Conservation (phyloP, 2,888 invertebrate genomes). For the Folsomia candida region DNA sequence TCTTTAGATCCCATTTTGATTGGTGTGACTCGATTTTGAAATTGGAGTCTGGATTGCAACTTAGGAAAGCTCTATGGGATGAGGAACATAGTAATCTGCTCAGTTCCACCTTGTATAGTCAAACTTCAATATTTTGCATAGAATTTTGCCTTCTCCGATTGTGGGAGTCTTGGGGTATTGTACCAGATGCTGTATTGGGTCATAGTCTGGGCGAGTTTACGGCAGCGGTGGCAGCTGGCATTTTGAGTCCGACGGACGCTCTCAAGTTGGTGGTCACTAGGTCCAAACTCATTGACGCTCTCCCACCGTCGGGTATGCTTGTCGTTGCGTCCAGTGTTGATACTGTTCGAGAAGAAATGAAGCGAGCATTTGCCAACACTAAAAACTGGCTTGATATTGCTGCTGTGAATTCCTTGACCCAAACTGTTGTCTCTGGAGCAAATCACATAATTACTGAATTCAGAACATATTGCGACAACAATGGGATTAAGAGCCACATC, state of each 20-base stretch:
- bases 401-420: conserved; percentile 16
- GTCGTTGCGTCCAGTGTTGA: conserved; percentile 12
- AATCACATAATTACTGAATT: background rate
- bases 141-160: conserved; percentile 22
- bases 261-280: conserved; percentile 26
- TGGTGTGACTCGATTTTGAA: background rate
- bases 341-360: background rate
- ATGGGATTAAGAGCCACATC: background rate
- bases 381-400: conserved; percentile 20
- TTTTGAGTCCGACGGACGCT: conserved; percentile 26
- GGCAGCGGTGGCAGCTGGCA: conserved; percentile 33
- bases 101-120: conserved; percentile 8
- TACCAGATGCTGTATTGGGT: conserved; percentile 30
- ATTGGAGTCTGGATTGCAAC: background rate
- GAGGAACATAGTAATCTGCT: background rate
- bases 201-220: conserved; percentile 39
- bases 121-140: conserved; percentile 18
- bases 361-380: background rate
- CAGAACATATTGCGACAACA: background rate
- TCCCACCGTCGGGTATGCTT: conserved; percentile 26
- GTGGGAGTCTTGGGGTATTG: conserved; percentile 33
- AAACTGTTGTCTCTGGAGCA: conserved; percentile 11
- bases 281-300: conserved; percentile 26
- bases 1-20: conserved; percentile 8
- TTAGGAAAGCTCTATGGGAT: background rate